Evolutionary conservation across 2,797 vertebrate species (phyloP).

Genomic region (Silurus lanzhouensis): DNA sequence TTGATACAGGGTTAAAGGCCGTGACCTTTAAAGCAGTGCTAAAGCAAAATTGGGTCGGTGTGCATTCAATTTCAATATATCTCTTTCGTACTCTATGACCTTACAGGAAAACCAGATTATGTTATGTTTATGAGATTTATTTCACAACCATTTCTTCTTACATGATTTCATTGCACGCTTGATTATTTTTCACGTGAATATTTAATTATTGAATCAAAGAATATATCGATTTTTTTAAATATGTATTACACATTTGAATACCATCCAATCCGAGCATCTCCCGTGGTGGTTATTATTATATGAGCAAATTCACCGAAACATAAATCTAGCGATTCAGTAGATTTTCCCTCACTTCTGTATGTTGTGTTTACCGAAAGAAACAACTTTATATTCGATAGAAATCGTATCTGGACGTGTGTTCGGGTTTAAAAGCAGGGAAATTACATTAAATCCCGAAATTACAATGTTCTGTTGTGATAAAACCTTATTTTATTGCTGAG

Average conservation of each 20-base stretch:
- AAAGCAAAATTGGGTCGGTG: neutral
- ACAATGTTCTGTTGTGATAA: neutral
- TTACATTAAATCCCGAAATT: neutral
- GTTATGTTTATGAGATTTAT: neutral
- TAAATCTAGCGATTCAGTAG: neutral
- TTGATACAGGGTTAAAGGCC: conserved; percentile 9
- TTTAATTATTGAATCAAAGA: neutral
- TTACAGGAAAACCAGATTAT: neutral
- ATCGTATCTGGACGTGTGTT: neutral
- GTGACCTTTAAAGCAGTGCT: neutral
- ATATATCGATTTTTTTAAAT: too few species aligned
- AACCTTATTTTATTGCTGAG: conserved; percentile 3
- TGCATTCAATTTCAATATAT: neutral
- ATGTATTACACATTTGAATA: too few species aligned
- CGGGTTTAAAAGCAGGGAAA: neutral
- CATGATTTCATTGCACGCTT: neutral
- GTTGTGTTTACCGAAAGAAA: too few species aligned
- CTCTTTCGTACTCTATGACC: neutral
- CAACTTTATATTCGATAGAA: neutral
- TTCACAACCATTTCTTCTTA: neutral
- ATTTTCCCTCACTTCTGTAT: neutral
- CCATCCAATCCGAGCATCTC: neutral
- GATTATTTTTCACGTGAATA: neutral
- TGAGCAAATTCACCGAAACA: neutral
- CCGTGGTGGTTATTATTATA: neutral